A percentile compares a stretch with the other conserved stretches of the same genome.
Conservation (phyloP, 1,140 invertebrate species). For the Penaeus chinensis region DNA sequence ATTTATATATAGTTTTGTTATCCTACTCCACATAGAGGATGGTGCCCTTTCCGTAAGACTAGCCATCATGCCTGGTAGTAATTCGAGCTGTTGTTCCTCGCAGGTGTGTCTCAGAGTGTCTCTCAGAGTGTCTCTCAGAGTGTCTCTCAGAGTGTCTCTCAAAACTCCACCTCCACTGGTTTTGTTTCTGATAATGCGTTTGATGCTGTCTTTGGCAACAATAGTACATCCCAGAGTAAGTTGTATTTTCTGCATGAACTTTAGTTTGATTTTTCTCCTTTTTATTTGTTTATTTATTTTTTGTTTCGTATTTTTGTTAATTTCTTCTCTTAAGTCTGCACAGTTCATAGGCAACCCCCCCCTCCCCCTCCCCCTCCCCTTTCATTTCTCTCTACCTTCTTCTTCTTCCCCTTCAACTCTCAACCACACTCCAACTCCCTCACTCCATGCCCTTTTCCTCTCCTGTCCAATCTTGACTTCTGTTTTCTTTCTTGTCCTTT, state of each 20-base stretch:
- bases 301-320: background rate
- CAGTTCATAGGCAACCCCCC: background rate
- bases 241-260: constrained; percentile 51
- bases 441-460: too few species aligned
- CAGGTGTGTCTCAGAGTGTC: constrained; percentile 54
- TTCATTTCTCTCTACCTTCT: too few species aligned
- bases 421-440: too few species aligned
- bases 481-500: too few species aligned
- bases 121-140: constrained; percentile 55
- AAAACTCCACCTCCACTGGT: constrained; percentile 53
- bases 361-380: too few species aligned
- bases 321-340: background rate
- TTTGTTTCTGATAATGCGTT: constrained; percentile 60
- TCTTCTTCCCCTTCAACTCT: too few species aligned
- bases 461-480: too few species aligned
- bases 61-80: constrained; percentile 26
- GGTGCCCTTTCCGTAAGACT: too few species aligned
- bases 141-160: constrained; percentile 54
- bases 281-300: constrained; percentile 15
- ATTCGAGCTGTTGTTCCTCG: constrained; percentile 47
- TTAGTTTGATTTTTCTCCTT: background rate
- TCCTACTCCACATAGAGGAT: too few species aligned
- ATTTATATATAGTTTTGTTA: too few species aligned
- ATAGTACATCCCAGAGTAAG: constrained; percentile 58
- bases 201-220: constrained; percentile 59